phyloP scores from a whole-genome alignment of 92 coral and sea anemone genomes.

The Palythoa heliodiscus region DNA sequence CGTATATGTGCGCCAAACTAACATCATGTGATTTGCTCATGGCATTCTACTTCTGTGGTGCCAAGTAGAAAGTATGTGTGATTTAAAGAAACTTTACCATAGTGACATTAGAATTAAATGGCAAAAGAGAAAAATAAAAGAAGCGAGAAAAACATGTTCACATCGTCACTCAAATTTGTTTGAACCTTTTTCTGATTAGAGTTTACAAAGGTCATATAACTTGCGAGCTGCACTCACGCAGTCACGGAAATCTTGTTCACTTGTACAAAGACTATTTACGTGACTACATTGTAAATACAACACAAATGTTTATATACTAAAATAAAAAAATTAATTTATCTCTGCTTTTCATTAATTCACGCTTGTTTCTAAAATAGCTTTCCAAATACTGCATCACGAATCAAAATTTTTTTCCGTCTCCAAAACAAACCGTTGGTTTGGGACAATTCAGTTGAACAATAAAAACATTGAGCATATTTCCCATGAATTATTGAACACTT shows the following conservation, averaged over 20 bases:
- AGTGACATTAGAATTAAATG: too few species aligned
- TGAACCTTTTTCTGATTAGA: too few species aligned
- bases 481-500: too few species aligned
- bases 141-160: too few species aligned
- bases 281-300: neutral
- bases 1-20: neutral
- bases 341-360: neutral
- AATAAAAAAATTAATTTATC: neutral
- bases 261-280: neutral
- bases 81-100: too few species aligned
- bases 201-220: too few species aligned
- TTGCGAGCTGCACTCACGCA: too few species aligned
- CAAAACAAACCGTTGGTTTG: neutral
- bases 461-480: neutral
- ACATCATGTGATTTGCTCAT: neutral
- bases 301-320: neutral
- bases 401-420: neutral
- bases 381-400: neutral
- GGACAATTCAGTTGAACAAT: neutral
- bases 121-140: too few species aligned
- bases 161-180: too few species aligned
- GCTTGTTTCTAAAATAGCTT: neutral
- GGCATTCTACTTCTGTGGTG: neutral
- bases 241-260: neutral
- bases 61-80: neutral